phyloP scores from a whole-genome alignment of 2,797 vertebrate species.

The Poeciliopsis turneri region DNA sequence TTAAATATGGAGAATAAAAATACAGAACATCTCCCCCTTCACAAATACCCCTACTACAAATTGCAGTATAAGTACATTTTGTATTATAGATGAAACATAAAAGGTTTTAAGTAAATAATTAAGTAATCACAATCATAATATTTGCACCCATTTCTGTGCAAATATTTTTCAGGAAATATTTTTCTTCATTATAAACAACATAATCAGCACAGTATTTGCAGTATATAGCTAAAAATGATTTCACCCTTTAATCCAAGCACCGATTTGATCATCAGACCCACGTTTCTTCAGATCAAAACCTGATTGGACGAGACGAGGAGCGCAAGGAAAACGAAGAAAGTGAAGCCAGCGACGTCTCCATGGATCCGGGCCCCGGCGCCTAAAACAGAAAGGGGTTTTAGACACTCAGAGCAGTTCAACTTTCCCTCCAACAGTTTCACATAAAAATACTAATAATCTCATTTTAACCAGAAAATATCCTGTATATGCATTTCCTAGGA shows the following conservation, averaged over 20 bases:
- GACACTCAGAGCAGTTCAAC: background rate
- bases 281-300: conserved; percentile 28
- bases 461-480: background rate
- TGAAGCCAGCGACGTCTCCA: conserved; percentile 34
- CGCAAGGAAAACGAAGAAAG: conserved; percentile 42
- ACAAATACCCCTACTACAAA: background rate
- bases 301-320: conserved; percentile 48
- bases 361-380: conserved; percentile 30
- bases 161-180: conserved; percentile 4
- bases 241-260: background rate
- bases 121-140: conserved; percentile 19
- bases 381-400: conserved; percentile 40
- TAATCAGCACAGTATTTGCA: conserved; percentile 7
- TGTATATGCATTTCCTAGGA: background rate
- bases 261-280: background rate
- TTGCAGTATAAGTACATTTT: conserved; percentile 1
- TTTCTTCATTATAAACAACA: background rate
- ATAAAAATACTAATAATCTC: background rate
- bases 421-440: background rate
- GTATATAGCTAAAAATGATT: background rate
- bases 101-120: background rate
- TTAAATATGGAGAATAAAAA: background rate
- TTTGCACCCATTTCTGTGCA: conserved; percentile 27
- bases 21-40: background rate
- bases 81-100: background rate